Percentiles rank a stretch among this genome's conserved stretches.
Conservation (phyloP, 2,113 vertebrate species). For the Paradisaea rubra region DNA sequence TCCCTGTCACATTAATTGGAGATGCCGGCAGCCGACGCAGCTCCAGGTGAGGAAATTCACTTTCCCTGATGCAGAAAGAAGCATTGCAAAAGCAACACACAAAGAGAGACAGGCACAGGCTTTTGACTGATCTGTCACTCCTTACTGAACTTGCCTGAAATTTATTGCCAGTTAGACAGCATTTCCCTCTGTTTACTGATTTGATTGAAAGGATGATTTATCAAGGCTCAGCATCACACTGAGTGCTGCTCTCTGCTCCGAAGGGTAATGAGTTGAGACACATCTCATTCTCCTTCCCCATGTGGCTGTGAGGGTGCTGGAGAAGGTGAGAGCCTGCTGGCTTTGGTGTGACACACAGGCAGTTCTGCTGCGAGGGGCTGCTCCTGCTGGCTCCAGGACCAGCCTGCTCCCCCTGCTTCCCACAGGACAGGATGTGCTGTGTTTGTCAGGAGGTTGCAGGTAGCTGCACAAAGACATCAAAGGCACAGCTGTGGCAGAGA, state of each 20-base stretch:
- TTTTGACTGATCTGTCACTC: slow-evolving; percentile 9
- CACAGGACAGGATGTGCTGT: background rate
- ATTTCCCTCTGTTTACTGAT: slow-evolving; percentile 36
- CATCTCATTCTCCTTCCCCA: background rate
- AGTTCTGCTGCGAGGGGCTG: background rate
- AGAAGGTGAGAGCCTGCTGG: background rate
- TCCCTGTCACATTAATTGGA: background rate
- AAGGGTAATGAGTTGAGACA: slow-evolving; percentile 37
- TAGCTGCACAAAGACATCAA: background rate
- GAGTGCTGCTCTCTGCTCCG: background rate
- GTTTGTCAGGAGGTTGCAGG: background rate
- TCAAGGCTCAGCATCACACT: background rate
- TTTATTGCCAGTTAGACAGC: slow-evolving; percentile 28
- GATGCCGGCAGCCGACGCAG: rapidly evolving
- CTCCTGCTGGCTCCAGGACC: background rate
- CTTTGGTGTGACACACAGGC: background rate
- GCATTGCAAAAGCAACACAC: background rate
- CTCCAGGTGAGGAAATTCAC: background rate
- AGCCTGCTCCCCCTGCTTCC: background rate
- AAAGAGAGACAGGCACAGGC: background rate
- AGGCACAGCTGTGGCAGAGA: background rate
- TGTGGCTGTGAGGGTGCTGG: background rate
- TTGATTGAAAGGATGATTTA: slow-evolving; percentile 42
- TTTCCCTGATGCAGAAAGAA: background rate
- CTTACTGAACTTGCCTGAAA: slow-evolving; percentile 9